phyloP scores from a whole-genome alignment of 1,140 invertebrate species.

The Rhopalosiphum maidis region DNA sequence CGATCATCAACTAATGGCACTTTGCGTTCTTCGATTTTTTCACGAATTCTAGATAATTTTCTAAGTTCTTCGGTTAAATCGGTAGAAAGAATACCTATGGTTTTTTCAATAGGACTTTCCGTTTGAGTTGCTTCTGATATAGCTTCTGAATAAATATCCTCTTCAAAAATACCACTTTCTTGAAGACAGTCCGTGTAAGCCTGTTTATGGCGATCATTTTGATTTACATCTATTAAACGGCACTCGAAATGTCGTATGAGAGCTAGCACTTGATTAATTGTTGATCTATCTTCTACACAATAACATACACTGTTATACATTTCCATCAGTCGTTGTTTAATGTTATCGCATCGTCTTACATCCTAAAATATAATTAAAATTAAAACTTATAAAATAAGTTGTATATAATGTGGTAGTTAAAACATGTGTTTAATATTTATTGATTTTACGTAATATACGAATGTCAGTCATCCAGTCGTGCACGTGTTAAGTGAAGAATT shows the following conservation, averaged over 20 bases:
- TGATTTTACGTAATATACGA: neutral
- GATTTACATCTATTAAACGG: conserved; percentile 56
- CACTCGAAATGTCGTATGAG: conserved; percentile 61
- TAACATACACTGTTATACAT: conserved; percentile 59
- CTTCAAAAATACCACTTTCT: conserved; percentile 66
- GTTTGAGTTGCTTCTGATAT: conserved; percentile 62
- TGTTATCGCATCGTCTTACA: conserved; percentile 39
- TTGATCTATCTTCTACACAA: conserved; percentile 59
- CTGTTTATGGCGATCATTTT: conserved; percentile 54
- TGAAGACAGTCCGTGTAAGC: conserved; percentile 62
- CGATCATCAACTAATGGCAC: conserved; percentile 53
- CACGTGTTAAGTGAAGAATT: neutral
- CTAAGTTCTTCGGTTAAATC: conserved; percentile 61
- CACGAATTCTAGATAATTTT: conserved; percentile 61
- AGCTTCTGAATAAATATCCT: conserved; percentile 58
- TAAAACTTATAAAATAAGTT: neutral
- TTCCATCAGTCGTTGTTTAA: conserved; percentile 58
- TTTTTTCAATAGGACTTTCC: conserved; percentile 58
- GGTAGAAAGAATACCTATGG: conserved; percentile 29
- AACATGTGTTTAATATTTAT: neutral
- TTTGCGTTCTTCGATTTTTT: conserved; percentile 62
- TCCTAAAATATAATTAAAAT: conserved; percentile 24
- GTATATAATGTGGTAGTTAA: neutral
- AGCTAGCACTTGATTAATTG: conserved; percentile 61
- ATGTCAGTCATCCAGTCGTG: neutral